These are phyloP conservation scores for Eretmochelys imbricata DNA, from an alignment of 2,113 vertebrate genomes.

Conservation along the genomic window DNA sequence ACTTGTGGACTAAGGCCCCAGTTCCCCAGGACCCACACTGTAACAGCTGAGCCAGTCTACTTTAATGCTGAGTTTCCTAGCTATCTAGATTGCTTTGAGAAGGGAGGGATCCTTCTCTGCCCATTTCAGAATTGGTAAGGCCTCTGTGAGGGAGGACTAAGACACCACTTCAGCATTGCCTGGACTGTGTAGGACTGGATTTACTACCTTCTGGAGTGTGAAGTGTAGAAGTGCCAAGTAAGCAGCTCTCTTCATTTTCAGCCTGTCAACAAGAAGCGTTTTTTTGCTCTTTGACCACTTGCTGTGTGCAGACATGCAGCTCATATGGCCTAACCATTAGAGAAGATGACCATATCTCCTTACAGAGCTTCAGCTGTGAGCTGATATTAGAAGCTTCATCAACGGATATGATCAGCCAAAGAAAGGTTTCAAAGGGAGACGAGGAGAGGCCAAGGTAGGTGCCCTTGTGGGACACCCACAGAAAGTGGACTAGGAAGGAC, in stretches of 20 bases:
- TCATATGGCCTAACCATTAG: not conserved
- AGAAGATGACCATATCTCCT: fast-evolving
- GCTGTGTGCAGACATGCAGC: not conserved
- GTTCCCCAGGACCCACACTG: not conserved
- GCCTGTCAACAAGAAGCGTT: not conserved
- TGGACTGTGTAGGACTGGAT: not conserved
- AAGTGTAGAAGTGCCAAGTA: not conserved
- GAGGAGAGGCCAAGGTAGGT: not conserved
- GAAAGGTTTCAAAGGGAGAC: not conserved
- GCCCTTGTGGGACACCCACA: not conserved
- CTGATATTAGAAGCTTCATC: not conserved
- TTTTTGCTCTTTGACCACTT: not conserved
- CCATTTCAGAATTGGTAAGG: not conserved
- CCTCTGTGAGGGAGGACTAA: not conserved
- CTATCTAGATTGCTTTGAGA: not conserved
- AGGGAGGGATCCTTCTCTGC: not conserved
- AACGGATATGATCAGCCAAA: not conserved
- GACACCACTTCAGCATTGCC: not conserved
- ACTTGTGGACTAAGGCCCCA: not conserved
- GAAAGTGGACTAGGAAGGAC: not conserved
- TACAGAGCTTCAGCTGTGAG: no score
- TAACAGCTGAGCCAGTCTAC: not conserved
- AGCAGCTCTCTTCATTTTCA: not conserved
- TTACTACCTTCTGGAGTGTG: not conserved
- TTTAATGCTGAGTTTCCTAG: not conserved